Base-by-base conservation (phyloP, 1,140 invertebrate genomes). In the Apocrypta bakeri region DNA sequence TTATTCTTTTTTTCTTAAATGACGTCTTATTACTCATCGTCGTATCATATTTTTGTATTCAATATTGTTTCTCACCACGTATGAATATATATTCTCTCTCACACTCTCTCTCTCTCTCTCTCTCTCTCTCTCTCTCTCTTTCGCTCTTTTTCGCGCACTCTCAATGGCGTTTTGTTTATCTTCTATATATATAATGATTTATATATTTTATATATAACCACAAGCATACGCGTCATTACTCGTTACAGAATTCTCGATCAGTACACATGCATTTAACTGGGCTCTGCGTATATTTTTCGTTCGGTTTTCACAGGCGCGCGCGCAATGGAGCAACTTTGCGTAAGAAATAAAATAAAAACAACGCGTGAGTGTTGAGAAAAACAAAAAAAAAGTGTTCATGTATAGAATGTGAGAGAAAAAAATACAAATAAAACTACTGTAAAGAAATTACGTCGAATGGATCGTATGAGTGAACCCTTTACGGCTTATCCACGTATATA, bases 21-120 rank as follows among this genome's bases (percentile, higher is more conserved):
- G 56, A 84, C 86, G 68, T 85, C 79, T 84, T 80, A 75, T 79
- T 81, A 81, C 71, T 83, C 77, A 6, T 56, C 42, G 42, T 56
- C 48, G n/a, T n/a, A 56, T 56, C 48, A 21, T 56, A 56, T 56
- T 56, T 56, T 56, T 56, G 48, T 56, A 56, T 85, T 73, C 37
- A 81, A 79, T 83, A 77, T 82, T 85, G 75, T 82, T 81, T 83
- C 73, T 85, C 82, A 74, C 85, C 83, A 75, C 85, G 83, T 75
- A 84, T 80, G 73, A 85, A 80, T 73, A 84, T 74, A 82, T 85
- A 84, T 80, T 86, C 82, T 85, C 84, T 84, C 56, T 63, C 11
- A 27, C 17, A 40, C 64, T 79, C 42, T 72, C 66, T 72, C 21
- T 69, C 42, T 33, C 48, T 24, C 63, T 42, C 75, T 9, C 31